phyloP scores from a whole-genome alignment of 2,113 vertebrate species.

The Malurus elegans region DNA sequence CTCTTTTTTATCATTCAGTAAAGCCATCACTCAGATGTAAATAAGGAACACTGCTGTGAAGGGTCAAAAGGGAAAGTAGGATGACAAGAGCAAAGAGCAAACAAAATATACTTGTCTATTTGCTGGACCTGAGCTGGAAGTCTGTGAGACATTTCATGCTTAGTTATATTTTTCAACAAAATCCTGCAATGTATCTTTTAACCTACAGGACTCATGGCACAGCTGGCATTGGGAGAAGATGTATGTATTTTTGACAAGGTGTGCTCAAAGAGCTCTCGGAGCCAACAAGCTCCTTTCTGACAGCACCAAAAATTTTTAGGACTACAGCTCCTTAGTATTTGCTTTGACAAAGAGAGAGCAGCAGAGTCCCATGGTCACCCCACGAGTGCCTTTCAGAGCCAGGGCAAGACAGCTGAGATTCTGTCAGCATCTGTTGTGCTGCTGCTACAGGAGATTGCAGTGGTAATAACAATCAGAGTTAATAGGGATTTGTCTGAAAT shows the following conservation, averaged over 20 bases:
- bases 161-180: not conserved
- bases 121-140: not conserved
- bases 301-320: not conserved
- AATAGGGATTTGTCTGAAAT: not conserved
- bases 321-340: not conserved
- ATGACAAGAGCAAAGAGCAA: not conserved
- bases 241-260: not conserved
- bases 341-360: not conserved
- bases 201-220: not conserved
- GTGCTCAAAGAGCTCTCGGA: not conserved
- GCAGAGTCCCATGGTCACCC: not conserved
- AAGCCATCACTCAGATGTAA: not conserved
- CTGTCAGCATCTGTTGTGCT: not conserved
- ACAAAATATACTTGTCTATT: not conserved
- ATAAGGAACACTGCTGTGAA: not conserved
- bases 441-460: not conserved
- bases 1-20: not conserved
- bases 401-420: not conserved
- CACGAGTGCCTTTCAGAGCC: not conserved
- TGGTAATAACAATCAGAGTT: not conserved
- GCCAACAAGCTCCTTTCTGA: not conserved
- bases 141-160: not conserved
- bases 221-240: not conserved
- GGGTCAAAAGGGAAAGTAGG: not conserved
- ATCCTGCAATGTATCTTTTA: not conserved